Evolutionary conservation across 1,140 invertebrate species (phyloP).

Genomic region (Sesamia nonagrioides): DNA sequence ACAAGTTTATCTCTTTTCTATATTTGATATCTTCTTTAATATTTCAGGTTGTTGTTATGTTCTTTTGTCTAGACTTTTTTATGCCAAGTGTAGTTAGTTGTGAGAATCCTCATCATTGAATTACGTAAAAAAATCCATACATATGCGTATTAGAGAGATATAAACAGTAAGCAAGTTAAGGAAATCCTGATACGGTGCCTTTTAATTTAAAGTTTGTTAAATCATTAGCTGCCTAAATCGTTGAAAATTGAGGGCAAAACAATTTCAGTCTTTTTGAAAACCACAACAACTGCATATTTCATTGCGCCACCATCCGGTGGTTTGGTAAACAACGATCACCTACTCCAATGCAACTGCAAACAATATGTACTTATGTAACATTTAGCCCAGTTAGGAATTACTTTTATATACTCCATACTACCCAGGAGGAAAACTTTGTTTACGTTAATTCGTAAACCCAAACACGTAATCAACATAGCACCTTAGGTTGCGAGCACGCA

Average conservation of each 20-base stretch:
- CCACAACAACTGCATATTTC: conserved; percentile 29
- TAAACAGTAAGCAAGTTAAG: too few species aligned
- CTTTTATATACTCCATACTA: not conserved
- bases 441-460: conserved; percentile 33
- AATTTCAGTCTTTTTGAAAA: conserved; percentile 27
- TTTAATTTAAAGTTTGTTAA: too few species aligned
- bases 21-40: too few species aligned
- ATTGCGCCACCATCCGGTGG: not conserved
- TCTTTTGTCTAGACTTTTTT: not conserved
- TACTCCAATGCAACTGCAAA: not conserved
- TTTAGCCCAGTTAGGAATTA: not conserved
- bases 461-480: conserved; percentile 53
- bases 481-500: conserved; percentile 50
- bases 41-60: too few species aligned
- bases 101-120: too few species aligned
- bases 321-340: conserved; percentile 29
- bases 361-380: not conserved
- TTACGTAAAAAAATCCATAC: too few species aligned
- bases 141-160: too few species aligned
- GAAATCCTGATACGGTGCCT: too few species aligned
- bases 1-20: not conserved
- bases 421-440: conserved; percentile 7
- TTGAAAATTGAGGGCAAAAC: conserved; percentile 3
- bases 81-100: too few species aligned
- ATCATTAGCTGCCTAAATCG: not conserved